Conservation (phyloP, 1,140 invertebrate genomes). For the Chironomus striatipennis region DNA sequence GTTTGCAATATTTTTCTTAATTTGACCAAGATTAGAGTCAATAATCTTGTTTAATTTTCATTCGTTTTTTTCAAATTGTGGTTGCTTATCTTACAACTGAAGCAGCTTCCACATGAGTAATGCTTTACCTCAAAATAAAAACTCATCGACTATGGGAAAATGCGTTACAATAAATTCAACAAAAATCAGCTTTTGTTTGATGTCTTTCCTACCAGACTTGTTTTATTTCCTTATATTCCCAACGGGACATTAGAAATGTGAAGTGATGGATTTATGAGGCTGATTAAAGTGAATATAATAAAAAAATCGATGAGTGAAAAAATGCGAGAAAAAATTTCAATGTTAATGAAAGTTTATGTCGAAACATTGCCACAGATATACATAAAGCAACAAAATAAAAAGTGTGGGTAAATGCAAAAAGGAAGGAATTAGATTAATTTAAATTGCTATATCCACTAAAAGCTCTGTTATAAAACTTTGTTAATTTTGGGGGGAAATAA, state of each 20-base stretch:
- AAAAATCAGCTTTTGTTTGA: no score
- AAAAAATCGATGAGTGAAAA: background rate
- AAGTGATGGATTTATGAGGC: slow-evolving; percentile 10
- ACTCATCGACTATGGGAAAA: no score
- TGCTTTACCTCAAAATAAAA: no score
- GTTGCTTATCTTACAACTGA: no score
- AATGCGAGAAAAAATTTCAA: background rate
- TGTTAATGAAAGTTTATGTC: background rate
- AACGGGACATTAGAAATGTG: slow-evolving; percentile 11
- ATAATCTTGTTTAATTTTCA: no score
- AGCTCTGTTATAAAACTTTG: slow-evolving; percentile 2
- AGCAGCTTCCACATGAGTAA: no score
- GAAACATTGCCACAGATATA: background rate
- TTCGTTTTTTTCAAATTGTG: no score
- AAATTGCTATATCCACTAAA: slow-evolving; percentile 4
- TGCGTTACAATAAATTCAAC: no score
- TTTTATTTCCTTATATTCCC: background rate
- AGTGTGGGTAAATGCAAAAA: background rate
- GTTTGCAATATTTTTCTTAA: no score
- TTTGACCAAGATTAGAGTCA: no score
- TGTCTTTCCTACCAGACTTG: no score
- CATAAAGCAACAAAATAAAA: background rate
- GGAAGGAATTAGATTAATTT: background rate
- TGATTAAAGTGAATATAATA: slow-evolving; percentile 6
- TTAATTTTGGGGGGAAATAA: background rate